Conservation (phyloP, 2,888 invertebrate genomes). For the Acanthococcus lagerstroemiae region DNA sequence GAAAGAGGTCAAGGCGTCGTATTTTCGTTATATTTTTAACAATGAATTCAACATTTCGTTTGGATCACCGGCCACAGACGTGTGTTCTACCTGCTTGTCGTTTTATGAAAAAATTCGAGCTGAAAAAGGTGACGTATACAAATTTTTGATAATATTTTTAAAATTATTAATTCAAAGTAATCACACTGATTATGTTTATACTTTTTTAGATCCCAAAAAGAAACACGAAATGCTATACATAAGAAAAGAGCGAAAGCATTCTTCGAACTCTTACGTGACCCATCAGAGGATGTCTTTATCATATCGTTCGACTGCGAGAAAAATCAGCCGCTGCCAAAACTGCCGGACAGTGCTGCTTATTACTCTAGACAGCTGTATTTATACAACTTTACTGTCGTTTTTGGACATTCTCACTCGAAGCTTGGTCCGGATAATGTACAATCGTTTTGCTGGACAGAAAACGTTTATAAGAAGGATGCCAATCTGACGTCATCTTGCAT, state of each 20-base stretch:
- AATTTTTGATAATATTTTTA: neutral
- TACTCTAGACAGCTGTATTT: neutral
- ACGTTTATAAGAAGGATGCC: neutral
- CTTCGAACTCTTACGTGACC: neutral
- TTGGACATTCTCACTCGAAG: neutral
- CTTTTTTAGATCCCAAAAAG: neutral
- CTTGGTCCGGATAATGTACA: neutral
- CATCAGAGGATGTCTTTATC: neutral
- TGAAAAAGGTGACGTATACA: neutral
- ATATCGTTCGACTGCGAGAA: neutral
- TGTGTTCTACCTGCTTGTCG: neutral
- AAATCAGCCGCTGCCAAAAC: neutral
- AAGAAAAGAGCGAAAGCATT: neutral
- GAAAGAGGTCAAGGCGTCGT: neutral
- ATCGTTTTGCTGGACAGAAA: constrained; percentile 1
- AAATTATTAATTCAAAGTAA: neutral
- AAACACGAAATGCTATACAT: neutral
- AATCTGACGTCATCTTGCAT: constrained; percentile 1
- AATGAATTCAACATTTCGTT: neutral
- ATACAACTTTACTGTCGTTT: constrained; percentile 3
- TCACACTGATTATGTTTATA: neutral
- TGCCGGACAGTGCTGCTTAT: too few relatives aligned
- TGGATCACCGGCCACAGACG: neutral
- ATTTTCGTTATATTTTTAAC: neutral
- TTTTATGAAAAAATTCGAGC: neutral